Conservation (phyloP, 2,113 vertebrate genomes). For the Monopterus albus region DNA sequence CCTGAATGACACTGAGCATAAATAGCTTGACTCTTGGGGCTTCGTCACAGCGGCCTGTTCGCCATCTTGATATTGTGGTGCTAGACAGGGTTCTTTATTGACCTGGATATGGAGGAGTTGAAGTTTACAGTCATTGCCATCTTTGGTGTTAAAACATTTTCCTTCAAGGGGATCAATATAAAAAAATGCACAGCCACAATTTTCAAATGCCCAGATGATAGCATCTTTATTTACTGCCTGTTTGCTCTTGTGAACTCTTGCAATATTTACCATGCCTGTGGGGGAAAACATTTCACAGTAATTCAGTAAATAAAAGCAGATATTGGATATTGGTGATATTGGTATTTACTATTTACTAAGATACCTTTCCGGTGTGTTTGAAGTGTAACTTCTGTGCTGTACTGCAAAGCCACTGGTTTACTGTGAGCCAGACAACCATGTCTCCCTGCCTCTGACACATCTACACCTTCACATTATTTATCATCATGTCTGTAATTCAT, state of each 20-base stretch:
- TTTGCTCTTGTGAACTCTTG: constrained; percentile 68
- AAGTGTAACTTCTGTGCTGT: constrained; percentile 21
- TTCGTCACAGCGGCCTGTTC: constrained; percentile 30
- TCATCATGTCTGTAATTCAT: constrained; percentile 29
- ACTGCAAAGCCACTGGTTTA: constrained; percentile 28
- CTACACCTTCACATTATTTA: constrained; percentile 27
- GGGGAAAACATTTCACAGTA: constrained; percentile 40
- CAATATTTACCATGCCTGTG: constrained; percentile 75
- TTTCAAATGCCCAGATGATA: constrained; percentile 64
- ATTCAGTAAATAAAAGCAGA: constrained; percentile 56
- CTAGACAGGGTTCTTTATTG: constrained; percentile 29
- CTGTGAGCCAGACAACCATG: constrained; percentile 10
- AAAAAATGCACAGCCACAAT: constrained; percentile 66
- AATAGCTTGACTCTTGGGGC: constrained; percentile 29
- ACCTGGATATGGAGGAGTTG: constrained; percentile 7
- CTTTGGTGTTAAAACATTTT: constrained; percentile 74
- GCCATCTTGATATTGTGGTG: constrained; percentile 18
- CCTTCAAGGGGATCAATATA: constrained; percentile 59
- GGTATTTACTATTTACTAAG: constrained; percentile 44
- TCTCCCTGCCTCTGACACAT: constrained; percentile 5
- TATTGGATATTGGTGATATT: constrained; percentile 20
- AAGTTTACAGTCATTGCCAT: constrained; percentile 44
- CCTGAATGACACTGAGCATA: constrained; percentile 36
- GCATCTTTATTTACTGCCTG: constrained; percentile 73
- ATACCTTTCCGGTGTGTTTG: constrained; percentile 31